These are phyloP conservation scores for Glossosoma conforme DNA, from an alignment of 1,140 invertebrate species.

Conservation along the genomic window DNA sequence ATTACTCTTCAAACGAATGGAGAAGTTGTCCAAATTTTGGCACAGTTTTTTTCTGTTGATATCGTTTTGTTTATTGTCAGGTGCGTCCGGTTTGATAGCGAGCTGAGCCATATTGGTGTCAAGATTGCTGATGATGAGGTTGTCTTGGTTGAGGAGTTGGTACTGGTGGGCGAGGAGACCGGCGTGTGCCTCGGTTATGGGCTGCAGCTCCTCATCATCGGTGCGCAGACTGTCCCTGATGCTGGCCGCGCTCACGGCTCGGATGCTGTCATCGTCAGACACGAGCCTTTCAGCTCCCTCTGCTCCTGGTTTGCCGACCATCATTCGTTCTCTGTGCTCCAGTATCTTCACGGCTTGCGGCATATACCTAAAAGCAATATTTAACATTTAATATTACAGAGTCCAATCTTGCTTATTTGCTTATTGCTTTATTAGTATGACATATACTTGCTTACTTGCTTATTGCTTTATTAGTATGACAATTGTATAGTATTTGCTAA, in stretches of 20 bases:
- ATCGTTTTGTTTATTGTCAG: constrained; percentile 14
- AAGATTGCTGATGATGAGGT: constrained; percentile 54
- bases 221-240: constrained; percentile 54
- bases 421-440: too few relatives aligned
- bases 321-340: constrained; percentile 40
- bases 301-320: constrained; percentile 37
- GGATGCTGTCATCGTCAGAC: constrained; percentile 48
- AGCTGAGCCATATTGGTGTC: constrained; percentile 53
- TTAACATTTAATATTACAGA: too few relatives aligned
- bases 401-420: too few relatives aligned
- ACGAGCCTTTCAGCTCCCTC: constrained; percentile 44
- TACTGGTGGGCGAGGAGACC: constrained; percentile 47
- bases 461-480: too few relatives aligned
- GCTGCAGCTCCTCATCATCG: constrained; percentile 53
- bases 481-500: too few relatives aligned
- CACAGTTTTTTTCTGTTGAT: constrained; percentile 42
- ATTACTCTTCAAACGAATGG: constrained; percentile 47
- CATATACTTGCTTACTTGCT: too few relatives aligned
- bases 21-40: constrained; percentile 46
- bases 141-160: constrained; percentile 49
- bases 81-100: constrained; percentile 34
- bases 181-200: constrained; percentile 45
- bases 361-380: constrained; percentile 24
- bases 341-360: constrained; percentile 33
- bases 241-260: constrained; percentile 47